Evolutionary conservation across 2,113 vertebrate species (phyloP).

Genomic region (Trachemys scripta): DNA sequence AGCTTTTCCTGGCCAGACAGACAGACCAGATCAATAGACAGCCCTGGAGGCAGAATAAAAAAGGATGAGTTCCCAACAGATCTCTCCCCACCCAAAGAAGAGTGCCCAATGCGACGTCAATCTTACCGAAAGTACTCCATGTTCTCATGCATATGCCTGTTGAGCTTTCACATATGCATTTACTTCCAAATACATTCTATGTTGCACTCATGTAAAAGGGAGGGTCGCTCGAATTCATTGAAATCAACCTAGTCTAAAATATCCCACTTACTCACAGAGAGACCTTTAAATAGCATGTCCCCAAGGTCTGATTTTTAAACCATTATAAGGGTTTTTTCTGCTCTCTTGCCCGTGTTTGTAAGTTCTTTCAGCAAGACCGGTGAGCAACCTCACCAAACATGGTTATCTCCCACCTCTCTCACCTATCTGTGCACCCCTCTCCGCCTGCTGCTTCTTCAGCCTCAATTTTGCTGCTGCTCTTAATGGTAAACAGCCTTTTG

Average conservation of each 20-base stretch:
- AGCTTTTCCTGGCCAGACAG: fast-evolving
- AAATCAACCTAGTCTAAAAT: background rate
- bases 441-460: background rate
- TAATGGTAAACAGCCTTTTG: background rate
- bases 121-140: background rate
- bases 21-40: background rate
- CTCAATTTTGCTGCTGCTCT: background rate
- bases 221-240: background rate
- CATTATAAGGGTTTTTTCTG: fast-evolving
- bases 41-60: fast-evolving
- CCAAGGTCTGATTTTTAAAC: background rate
- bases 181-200: background rate
- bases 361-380: fast-evolving
- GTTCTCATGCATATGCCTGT: background rate
- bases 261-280: background rate
- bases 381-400: background rate
- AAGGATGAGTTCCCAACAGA: background rate
- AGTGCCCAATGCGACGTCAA: too few relatives aligned
- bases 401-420: background rate
- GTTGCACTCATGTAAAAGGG: background rate
- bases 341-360: background rate
- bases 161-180: background rate
- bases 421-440: background rate
- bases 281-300: background rate
- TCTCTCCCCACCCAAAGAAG: background rate